Evolutionary conservation across 1,140 invertebrate species (phyloP).

Genomic region (Caenorhabditis tropicalis): DNA sequence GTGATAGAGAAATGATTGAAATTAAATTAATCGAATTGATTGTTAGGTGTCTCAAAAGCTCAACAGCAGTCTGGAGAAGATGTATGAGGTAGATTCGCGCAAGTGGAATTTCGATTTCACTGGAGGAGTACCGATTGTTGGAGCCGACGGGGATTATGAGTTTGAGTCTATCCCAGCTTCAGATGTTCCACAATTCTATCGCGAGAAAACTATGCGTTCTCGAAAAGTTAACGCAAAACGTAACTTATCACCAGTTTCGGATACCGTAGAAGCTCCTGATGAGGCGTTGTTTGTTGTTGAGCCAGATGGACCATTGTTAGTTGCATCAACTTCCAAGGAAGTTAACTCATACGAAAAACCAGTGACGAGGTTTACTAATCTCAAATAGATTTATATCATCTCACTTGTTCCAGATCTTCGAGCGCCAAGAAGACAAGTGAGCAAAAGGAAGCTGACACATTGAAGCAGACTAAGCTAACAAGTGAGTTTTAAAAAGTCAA

Average conservation of each 20-base stretch:
- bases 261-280: background rate
- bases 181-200: background rate
- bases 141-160: background rate
- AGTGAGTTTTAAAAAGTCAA: constrained; percentile 2
- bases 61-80: background rate
- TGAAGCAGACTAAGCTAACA: constrained; percentile 17
- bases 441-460: background rate
- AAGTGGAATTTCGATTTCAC: constrained; percentile 9
- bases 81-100: background rate
- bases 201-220: background rate
- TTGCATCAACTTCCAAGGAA: background rate
- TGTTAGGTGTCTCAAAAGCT: background rate
- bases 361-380: background rate
- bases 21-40: background rate
- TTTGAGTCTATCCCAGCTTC: constrained; percentile 2
- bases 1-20: background rate
- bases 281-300: background rate
- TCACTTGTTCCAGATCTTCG: background rate
- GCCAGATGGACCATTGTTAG: background rate
- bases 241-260: background rate
- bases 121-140: constrained; percentile 18
- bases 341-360: background rate
- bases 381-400: background rate
- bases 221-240: background rate
- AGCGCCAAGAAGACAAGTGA: background rate